phyloP scores from a whole-genome alignment of 2,888 invertebrate genomes.

The Dasypolia templi region DNA sequence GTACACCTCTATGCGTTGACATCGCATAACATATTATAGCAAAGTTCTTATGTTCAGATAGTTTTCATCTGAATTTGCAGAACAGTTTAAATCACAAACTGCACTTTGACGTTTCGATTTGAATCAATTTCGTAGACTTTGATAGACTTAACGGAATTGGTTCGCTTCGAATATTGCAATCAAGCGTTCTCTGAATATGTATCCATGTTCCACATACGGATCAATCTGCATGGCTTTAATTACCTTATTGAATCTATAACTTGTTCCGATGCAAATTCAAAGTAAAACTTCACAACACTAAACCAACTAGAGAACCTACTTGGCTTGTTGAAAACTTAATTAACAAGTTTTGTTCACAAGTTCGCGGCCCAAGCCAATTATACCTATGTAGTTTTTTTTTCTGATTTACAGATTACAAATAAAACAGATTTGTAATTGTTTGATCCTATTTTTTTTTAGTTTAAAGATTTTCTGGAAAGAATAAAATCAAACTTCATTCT shows the following conservation, averaged over 20 bases:
- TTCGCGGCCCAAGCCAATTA: not conserved
- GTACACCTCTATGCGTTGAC: not conserved
- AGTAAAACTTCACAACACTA: not conserved
- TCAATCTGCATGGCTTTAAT: constrained; percentile 25
- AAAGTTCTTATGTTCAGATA: not conserved
- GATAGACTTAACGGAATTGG: constrained; percentile 41
- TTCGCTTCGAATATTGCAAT: constrained; percentile 27
- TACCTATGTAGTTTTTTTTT: not conserved
- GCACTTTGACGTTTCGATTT: constrained; percentile 39
- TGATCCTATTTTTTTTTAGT: not conserved
- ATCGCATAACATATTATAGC: not conserved
- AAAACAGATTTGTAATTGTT: not conserved
- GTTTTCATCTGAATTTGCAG: constrained; percentile 9
- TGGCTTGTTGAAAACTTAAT: too few species aligned
- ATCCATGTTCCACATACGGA: not conserved
- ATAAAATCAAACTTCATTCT: too few species aligned
- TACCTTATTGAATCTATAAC: constrained; percentile 1
- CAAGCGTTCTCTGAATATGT: constrained; percentile 29
- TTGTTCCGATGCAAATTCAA: not conserved
- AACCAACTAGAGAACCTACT: too few species aligned
- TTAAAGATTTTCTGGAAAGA: not conserved
- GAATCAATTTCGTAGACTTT: constrained; percentile 30
- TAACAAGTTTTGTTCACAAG: not conserved
- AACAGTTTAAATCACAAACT: not conserved
- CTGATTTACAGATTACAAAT: not conserved